Evolutionary conservation across 2,113 vertebrate species (phyloP).

Genomic region (Macrotis lagotis): DNA sequence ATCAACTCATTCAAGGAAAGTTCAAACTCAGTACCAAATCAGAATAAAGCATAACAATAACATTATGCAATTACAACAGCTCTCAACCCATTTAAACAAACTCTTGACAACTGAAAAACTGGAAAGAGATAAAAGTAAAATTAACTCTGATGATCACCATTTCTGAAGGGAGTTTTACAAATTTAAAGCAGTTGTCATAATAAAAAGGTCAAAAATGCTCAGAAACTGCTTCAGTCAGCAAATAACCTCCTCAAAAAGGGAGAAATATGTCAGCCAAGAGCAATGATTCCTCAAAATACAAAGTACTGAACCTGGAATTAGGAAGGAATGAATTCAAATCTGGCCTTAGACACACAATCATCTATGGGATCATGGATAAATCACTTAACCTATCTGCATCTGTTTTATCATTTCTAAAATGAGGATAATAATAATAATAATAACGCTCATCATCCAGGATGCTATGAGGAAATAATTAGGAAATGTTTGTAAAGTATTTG

Average conservation of each 20-base stretch:
- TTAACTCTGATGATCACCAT: neutral
- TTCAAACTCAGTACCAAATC: neutral
- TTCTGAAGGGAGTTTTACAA: neutral
- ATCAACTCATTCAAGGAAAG: neutral
- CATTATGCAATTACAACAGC: neutral
- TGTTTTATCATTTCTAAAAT: neutral
- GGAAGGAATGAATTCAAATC: neutral
- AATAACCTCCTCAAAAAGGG: neutral
- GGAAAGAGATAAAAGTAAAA: constrained; percentile 3
- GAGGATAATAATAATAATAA: neutral
- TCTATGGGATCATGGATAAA: neutral
- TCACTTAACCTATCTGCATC: neutral
- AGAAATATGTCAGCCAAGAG: neutral
- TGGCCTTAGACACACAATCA: neutral
- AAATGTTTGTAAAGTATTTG: neutral
- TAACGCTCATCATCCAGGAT: neutral
- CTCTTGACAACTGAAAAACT: neutral
- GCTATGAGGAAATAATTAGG: neutral
- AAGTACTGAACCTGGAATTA: neutral
- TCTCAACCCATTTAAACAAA: neutral
- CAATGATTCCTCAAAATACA: neutral
- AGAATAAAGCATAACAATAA: neutral
- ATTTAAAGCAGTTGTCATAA: neutral
- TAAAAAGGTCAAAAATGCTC: neutral
- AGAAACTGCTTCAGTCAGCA: neutral